Percentiles rank a stretch among this genome's conserved stretches.
Conservation (phyloP, 1,140 invertebrate genomes). For the Lamellibrachia luymesi region DNA sequence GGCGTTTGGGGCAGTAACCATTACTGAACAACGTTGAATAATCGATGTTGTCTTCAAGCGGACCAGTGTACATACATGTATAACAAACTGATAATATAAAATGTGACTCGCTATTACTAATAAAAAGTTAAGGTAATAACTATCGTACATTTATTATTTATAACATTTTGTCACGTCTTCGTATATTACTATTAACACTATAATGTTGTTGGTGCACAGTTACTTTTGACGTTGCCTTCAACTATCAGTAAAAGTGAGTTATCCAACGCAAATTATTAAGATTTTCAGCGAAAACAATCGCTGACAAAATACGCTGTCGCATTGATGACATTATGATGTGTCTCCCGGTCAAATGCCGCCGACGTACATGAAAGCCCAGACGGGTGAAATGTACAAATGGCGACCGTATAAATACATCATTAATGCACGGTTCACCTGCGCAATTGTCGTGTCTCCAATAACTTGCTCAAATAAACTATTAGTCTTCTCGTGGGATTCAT, state of each 20-base stretch:
- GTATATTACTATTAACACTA: too few relatives aligned
- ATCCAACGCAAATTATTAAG: background rate
- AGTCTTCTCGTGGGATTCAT: background rate
- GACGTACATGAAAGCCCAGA: background rate
- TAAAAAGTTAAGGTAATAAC: too few relatives aligned
- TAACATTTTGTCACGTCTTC: too few relatives aligned
- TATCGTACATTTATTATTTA: too few relatives aligned
- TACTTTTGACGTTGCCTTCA: too few relatives aligned
- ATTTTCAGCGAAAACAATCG: background rate
- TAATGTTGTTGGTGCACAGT: too few relatives aligned
- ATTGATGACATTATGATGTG: background rate
- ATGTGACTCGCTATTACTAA: too few relatives aligned
- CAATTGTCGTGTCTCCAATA: background rate
- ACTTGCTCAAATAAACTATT: background rate
- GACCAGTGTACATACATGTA: background rate
- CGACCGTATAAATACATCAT: background rate
- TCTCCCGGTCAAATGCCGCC: background rate
- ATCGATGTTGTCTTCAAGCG: background rate
- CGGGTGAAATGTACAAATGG: background rate
- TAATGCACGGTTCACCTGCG: background rate
- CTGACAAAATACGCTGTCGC: background rate
- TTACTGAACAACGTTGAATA: background rate
- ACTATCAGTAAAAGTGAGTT: background rate
- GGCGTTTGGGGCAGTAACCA: background rate
- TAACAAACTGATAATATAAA: background rate